phyloP scores from a whole-genome alignment of 2,113 vertebrate genomes.

The Tychaedon coryphoeus region DNA sequence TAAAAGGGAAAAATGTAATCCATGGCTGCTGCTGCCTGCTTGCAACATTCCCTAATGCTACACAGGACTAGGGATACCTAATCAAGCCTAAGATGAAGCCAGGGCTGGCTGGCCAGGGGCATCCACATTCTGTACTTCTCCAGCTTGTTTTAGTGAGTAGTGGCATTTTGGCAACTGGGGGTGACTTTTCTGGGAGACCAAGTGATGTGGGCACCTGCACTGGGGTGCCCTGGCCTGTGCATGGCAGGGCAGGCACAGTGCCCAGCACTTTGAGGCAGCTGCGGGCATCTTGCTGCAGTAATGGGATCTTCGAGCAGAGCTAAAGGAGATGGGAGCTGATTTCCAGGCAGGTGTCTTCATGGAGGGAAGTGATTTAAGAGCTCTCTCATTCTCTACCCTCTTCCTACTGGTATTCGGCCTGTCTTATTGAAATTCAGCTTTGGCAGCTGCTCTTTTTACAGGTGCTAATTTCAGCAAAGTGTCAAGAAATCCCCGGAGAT shows the following conservation, averaged over 20 bases:
- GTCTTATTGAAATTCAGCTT: not conserved
- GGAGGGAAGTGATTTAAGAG: not conserved
- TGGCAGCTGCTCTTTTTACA: constrained; percentile 38
- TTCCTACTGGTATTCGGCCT: not conserved
- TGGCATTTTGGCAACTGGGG: not conserved
- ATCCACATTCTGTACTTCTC: not conserved
- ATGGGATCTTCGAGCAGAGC: not conserved
- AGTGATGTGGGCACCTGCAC: rapidly evolving
- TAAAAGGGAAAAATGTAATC: not conserved
- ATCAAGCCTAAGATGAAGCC: not conserved
- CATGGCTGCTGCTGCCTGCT: not conserved
- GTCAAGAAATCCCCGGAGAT: not conserved
- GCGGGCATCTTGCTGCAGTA: not conserved
- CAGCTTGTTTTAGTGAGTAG: not conserved
- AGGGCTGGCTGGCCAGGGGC: not conserved
- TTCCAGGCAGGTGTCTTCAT: not conserved
- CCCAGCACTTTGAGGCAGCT: not conserved
- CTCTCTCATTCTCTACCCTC: not conserved
- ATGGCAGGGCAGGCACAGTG: not conserved
- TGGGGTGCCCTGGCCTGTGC: not conserved
- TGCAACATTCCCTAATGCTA: rapidly evolving
- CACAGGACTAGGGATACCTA: rapidly evolving
- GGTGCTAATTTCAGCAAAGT: constrained; percentile 41
- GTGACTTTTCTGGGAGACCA: not conserved
- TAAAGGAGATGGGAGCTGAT: not conserved